These are phyloP conservation scores for Xiphorhynchus erythropygius DNA, from an alignment of 2,797 vertebrate genomes.

Conservation along the genomic window DNA sequence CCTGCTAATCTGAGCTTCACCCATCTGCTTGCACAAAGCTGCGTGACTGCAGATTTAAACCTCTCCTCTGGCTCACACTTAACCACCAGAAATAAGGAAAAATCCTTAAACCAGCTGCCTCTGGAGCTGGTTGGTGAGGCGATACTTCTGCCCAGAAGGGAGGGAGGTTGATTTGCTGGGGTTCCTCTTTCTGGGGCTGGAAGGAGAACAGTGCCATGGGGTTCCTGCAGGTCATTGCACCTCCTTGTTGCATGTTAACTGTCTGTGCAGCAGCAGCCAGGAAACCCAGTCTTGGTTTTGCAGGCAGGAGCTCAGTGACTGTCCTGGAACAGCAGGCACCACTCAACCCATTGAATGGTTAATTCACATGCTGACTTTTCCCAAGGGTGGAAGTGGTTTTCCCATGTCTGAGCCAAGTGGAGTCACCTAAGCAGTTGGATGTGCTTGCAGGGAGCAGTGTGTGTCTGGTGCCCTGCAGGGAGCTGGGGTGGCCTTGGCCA, in stretches of 20 bases:
- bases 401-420: not conserved
- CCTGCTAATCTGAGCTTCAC: not conserved
- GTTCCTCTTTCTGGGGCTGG: not conserved
- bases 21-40: not conserved
- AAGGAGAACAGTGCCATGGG: not conserved
- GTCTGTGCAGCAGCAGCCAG: not conserved
- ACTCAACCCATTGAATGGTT: not conserved
- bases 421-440: not conserved
- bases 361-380: not conserved
- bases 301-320: not conserved
- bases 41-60: not conserved
- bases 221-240: not conserved
- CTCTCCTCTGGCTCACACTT: not conserved
- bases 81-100: not conserved
- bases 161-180: not conserved
- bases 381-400: not conserved
- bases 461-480: accelerated
- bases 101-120: not conserved
- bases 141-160: not conserved
- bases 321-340: accelerated
- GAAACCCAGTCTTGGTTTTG: not conserved
- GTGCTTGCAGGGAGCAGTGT: not conserved
- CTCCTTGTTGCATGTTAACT: not conserved
- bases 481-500: accelerated
- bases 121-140: not conserved